Evolutionary conservation across 2,113 vertebrate genomes (phyloP).

Genomic region (Brachirus orientalis): DNA sequence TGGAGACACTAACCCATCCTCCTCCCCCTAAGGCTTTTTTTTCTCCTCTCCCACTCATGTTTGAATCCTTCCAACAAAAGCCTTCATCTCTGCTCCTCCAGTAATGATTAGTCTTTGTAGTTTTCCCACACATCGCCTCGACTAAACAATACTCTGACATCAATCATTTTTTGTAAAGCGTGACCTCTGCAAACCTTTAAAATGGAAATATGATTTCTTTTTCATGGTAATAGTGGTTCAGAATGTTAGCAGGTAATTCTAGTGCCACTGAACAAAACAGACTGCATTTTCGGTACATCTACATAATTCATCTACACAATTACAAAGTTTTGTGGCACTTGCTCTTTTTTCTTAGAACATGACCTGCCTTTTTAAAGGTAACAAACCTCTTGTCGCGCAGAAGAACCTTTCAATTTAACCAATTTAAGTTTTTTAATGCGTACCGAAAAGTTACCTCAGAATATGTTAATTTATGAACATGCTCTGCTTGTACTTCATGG

Average conservation of each 20-base stretch:
- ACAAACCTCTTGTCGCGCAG: no score
- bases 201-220: slow-evolving; percentile 33
- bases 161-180: slow-evolving; percentile 30
- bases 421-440: no score
- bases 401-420: no score
- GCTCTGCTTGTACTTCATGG: not conserved
- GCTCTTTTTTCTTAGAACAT: no score
- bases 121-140: slow-evolving; percentile 23
- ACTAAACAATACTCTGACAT: slow-evolving; percentile 33
- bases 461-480: not conserved
- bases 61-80: slow-evolving; percentile 58
- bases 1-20: slow-evolving; percentile 13
- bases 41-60: slow-evolving; percentile 34
- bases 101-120: slow-evolving; percentile 60
- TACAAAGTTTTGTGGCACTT: no score
- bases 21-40: not conserved
- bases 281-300: not conserved
- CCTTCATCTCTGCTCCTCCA: slow-evolving; percentile 37
- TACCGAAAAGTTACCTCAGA: no score
- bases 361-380: no score
- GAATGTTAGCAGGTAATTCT: slow-evolving; percentile 8
- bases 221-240: not conserved
- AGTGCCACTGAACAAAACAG: not conserved
- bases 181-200: slow-evolving; percentile 38
- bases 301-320: no score